Evolutionary conservation across 1,140 invertebrate genomes (phyloP), one percentile per base, ranked within the genome.

Genomic region (Berghia stephanieae): DNA sequence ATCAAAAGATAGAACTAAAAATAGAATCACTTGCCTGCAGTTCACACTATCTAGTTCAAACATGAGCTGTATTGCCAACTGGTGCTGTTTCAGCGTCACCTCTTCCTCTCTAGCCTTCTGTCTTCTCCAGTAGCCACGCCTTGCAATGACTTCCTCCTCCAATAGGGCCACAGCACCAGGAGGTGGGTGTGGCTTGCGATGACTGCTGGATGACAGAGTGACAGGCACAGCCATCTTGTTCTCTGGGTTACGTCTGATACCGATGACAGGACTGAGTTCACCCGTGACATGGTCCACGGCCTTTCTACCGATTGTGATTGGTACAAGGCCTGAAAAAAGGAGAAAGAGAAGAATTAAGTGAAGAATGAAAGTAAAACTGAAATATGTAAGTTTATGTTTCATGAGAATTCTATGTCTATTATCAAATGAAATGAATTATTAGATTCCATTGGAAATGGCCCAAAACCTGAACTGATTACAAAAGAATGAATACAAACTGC

Each of bases 271-370:
- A 77, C 86, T 87, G 27, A 87, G 79, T 49, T 86, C 85, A 49
- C 86, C 86, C 34, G 86, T 86, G 10, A 88, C 79, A 10, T 83
- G 82, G 57, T 88, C 87, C 21, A 88, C 82, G 40, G 86, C 86
- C 77, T 86, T 84, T 24, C 71, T 81, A 0, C 87, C 85, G 36
- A 88, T 86, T 66, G 78, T 81, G 75, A 88, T 88, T 2, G 87
- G 86, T 13, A 87, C 82, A 21, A 87, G 79, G 18, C 86, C 86
- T 88, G 75, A 44, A 78, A 69, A 27, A 38, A 24, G 31, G 46
- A 24, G 13, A 46, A 52, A 34, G 24, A 69, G 8, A 21, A 69
- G 6, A n/a, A 69, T 42, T 36, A 0, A 36, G 67, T 69, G 36
- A 42, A 52, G 16, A 52, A 52, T 5, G 24, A 6, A n/a, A n/a